Evolutionary conservation across 2,113 vertebrate genomes (phyloP).

Genomic region (Ceuthmochares aereus): DNA sequence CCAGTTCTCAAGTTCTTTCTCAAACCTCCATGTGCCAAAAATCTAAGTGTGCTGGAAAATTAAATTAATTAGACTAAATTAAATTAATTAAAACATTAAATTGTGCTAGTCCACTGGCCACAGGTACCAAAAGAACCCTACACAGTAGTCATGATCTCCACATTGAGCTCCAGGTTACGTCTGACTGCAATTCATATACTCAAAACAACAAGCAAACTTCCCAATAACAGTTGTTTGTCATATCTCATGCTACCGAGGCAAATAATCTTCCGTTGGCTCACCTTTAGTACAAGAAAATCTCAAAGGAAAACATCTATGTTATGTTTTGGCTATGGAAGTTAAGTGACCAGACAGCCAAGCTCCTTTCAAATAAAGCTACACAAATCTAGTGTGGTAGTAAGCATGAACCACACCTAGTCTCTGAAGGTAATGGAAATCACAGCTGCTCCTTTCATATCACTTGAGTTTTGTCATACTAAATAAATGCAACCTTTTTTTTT

Average conservation of each 20-base stretch:
- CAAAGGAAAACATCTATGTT: conserved; percentile 27
- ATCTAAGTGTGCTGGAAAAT: not conserved
- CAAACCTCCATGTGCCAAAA: not conserved
- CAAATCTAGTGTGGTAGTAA: not conserved
- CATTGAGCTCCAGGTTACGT: not conserved
- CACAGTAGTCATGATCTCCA: not conserved
- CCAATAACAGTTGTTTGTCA: not conserved
- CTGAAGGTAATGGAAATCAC: conserved; percentile 23
- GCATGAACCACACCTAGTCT: conserved; percentile 29
- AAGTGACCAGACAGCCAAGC: not conserved
- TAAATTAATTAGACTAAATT: no score
- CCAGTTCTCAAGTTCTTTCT: not conserved
- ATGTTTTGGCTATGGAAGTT: conserved; percentile 1
- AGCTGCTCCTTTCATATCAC: conserved; percentile 30
- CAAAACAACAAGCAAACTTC: not conserved
- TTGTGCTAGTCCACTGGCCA: not conserved
- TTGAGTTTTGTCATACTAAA: not conserved
- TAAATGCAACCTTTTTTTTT: not conserved
- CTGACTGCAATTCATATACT: not conserved
- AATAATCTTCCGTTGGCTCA: conserved; percentile 7
- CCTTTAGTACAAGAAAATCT: conserved; percentile 9
- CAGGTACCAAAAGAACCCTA: accelerated
- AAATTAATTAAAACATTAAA: not conserved
- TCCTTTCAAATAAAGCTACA: not conserved
- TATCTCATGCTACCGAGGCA: not conserved